These are phyloP conservation scores for Zele albiditarsus DNA, from an alignment of 2,888 invertebrate species.

Conservation along the genomic window DNA sequence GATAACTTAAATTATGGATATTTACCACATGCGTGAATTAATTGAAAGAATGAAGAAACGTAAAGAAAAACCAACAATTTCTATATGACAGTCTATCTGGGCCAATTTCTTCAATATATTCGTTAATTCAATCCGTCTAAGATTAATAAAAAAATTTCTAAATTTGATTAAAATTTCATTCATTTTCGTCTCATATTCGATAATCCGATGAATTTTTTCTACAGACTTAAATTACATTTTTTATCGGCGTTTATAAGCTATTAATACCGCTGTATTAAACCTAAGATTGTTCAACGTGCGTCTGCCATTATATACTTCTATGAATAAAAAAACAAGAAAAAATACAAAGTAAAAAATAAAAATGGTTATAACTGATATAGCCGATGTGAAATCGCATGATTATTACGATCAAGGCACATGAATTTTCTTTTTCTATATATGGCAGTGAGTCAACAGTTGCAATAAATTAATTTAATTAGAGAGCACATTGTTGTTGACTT, in stretches of 20 bases:
- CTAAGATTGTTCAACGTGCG: not conserved
- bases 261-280: conserved; percentile 27
- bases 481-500: conserved; percentile 34
- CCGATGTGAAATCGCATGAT: not conserved
- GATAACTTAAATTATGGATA: conserved; percentile 24
- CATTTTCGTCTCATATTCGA: not conserved
- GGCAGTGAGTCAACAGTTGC: conserved; percentile 45
- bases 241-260: conserved; percentile 27
- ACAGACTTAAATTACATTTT: conserved; percentile 12
- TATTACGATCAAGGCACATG: conserved; percentile 26
- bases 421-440: conserved; percentile 38
- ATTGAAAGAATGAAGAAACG: not conserved
- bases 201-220: not conserved
- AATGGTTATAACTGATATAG: conserved; percentile 4
- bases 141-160: conserved; percentile 8
- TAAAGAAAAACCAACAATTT: conserved; percentile 10
- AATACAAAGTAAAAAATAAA: conserved; percentile 9
- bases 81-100: conserved; percentile 31
- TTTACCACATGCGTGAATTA: not conserved
- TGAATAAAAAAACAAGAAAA: not conserved
- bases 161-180: not conserved
- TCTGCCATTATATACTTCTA: not conserved
- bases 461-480: conserved; percentile 35
- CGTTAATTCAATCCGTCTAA: conserved; percentile 15
- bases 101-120: not conserved